A percentile compares a stretch with the other conserved stretches of the same genome.
phyloP scores from a whole-genome alignment of 2,113 vertebrate species.

The Cebus imitator region DNA sequence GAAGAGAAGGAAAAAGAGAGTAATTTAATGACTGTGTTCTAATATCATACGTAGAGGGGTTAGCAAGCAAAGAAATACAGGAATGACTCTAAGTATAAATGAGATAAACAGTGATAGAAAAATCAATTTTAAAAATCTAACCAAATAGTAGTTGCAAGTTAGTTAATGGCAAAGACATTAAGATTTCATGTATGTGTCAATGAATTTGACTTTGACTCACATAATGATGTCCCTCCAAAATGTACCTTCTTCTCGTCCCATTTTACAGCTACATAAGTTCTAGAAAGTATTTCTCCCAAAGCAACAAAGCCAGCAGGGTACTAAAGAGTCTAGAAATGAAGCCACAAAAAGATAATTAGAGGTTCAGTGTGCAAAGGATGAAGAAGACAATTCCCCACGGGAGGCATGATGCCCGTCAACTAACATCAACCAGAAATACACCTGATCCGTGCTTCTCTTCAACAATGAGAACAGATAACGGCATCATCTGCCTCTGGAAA shows the following conservation, averaged over 20 bases:
- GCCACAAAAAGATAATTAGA: not conserved
- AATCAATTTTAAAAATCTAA: not conserved
- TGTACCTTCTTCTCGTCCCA: not conserved
- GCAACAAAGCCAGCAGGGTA: not conserved
- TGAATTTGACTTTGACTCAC: not conserved
- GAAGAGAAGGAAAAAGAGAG: not conserved
- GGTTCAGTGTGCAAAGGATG: fast-evolving
- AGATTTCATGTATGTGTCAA: not conserved
- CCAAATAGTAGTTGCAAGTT: not conserved
- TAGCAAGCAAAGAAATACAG: too few species aligned
- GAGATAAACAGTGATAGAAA: not conserved
- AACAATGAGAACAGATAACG: not conserved
- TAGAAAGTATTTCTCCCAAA: not conserved
- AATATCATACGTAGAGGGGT: not conserved
- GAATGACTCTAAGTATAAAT: too few species aligned
- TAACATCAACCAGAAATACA: not conserved
- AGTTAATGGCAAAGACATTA: not conserved
- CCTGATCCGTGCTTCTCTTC: not conserved
- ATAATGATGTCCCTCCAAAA: not conserved
- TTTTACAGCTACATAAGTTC: not conserved
- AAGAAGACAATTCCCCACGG: not conserved
- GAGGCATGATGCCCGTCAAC: fast-evolving
- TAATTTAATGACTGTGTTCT: not conserved
- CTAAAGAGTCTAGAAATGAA: not conserved
- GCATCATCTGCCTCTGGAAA: not conserved